Evolutionary conservation across 2,113 vertebrate species (phyloP).

Genomic region (Nothobranchius furzeri): DNA sequence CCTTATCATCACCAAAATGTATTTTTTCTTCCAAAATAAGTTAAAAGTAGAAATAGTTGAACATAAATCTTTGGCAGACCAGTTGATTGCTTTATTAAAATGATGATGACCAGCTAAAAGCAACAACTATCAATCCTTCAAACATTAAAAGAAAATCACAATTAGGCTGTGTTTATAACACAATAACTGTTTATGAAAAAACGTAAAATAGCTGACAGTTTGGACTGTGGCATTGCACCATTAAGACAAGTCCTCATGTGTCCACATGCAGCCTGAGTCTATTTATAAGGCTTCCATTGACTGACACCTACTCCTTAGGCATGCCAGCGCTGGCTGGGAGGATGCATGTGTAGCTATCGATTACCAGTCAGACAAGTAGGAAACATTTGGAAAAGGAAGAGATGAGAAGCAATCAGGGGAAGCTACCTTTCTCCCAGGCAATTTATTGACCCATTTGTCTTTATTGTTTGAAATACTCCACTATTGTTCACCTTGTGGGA

Average conservation of each 20-base stretch:
- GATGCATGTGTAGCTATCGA: constrained; percentile 80
- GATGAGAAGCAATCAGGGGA: constrained; percentile 73
- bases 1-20: too few species aligned
- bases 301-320: constrained; percentile 69
- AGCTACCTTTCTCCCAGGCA: constrained; percentile 74
- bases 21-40: too few species aligned
- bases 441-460: constrained; percentile 77
- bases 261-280: constrained; percentile 54
- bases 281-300: constrained; percentile 66
- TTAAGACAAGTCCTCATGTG: constrained; percentile 48
- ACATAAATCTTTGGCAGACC: too few species aligned
- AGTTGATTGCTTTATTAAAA: background rate
- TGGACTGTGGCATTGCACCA: constrained; percentile 46
- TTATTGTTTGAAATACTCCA: constrained; percentile 68
- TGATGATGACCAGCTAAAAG: background rate
- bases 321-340: constrained; percentile 49
- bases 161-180: background rate
- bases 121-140: too few species aligned
- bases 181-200: constrained; percentile 5
- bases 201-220: constrained; percentile 4
- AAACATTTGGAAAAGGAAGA: constrained; percentile 78
- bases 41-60: too few species aligned
- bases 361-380: constrained; percentile 76
- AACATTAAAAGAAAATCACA: background rate
- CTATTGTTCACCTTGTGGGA: constrained; percentile 56